Evolutionary conservation across 2,113 vertebrate species (phyloP).

Genomic region (Pseudopipra pipra): DNA sequence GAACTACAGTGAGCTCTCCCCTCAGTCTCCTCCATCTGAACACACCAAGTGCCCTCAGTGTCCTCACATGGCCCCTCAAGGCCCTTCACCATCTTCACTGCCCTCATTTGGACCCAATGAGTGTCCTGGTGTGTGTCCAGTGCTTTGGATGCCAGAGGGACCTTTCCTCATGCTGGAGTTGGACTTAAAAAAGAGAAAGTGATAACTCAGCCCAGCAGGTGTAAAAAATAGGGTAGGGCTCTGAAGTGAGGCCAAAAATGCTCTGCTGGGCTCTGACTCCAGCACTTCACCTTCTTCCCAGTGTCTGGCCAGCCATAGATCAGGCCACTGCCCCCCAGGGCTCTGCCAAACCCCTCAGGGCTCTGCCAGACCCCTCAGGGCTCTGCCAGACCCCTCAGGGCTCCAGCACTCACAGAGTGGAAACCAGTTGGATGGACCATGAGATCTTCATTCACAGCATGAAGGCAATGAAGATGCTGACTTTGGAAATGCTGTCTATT

Average conservation of each 20-base stretch:
- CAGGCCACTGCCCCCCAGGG: not conserved
- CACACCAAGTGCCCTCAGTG: not conserved
- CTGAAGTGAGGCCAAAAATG: not conserved
- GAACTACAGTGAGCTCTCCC: not conserved
- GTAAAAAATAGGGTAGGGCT: not conserved
- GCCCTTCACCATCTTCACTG: not conserved
- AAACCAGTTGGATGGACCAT: not conserved
- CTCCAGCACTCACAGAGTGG: too few species aligned
- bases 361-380: not conserved
- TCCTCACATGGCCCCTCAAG: not conserved
- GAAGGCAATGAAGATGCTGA: rapidly evolving
- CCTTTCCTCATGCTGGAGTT: not conserved
- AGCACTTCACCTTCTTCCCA: rapidly evolving
- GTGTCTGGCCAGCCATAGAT: not conserved
- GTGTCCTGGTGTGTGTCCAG: not conserved
- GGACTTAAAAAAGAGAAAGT: not conserved
- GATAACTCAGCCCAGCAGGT: not conserved
- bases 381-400: not conserved
- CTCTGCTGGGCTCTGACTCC: not conserved
- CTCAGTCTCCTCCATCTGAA: not conserved
- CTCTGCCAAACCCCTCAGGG: not conserved
- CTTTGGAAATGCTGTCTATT: not conserved
- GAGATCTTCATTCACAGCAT: rapidly evolving
- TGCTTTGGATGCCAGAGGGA: not conserved
- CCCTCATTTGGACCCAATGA: not conserved